Evolutionary conservation across 1,140 invertebrate genomes (phyloP).

Genomic region (Hypsibius dujardini): DNA sequence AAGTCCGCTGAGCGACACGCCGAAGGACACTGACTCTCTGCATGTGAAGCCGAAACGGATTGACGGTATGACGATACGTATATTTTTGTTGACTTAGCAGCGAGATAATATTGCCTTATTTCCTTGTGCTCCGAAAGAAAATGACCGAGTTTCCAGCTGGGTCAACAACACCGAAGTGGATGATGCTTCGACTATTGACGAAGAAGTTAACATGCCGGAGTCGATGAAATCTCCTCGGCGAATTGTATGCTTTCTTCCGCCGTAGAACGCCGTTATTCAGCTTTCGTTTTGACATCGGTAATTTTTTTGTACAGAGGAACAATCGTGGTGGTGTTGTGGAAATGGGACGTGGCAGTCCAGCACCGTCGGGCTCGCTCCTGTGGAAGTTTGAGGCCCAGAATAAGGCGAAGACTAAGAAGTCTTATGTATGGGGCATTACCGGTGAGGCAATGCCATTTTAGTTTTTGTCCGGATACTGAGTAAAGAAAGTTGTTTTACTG

Average conservation of each 20-base stretch:
- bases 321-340: not conserved
- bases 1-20: not conserved
- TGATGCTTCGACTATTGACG: not conserved
- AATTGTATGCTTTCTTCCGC: not conserved
- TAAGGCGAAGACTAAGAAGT: slow-evolving; percentile 21
- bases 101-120: not conserved
- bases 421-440: slow-evolving; percentile 12
- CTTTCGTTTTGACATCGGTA: no score
- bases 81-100: no score
- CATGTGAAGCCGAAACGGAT: not conserved
- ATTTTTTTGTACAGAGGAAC: not conserved
- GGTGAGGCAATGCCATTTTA: not conserved
- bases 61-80: not conserved
- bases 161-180: not conserved
- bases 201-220: not conserved
- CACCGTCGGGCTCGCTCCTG: slow-evolving; percentile 18
- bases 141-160: not conserved
- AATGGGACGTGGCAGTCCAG: slow-evolving; percentile 21
- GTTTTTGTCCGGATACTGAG: not conserved
- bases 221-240: not conserved
- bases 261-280: no score
- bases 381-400: slow-evolving; percentile 26
- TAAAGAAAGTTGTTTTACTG: not conserved
- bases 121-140: not conserved
- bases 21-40: not conserved